A percentile compares a stretch with the other conserved stretches of the same genome.
phyloP scores from a whole-genome alignment of 2,113 vertebrate species.

The Pipra filicauda region DNA sequence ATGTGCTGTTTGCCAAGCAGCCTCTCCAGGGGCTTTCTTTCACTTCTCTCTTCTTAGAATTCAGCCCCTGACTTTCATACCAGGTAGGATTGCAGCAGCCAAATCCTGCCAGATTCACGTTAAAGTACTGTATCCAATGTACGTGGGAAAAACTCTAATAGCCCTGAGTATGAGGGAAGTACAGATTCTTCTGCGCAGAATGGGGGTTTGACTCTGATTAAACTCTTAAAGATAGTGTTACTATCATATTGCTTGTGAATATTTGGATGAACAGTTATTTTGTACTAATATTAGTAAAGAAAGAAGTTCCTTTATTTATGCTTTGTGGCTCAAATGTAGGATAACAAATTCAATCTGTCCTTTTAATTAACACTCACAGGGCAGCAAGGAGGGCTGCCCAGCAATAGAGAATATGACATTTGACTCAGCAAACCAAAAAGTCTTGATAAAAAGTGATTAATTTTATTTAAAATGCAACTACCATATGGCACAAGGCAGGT shows the following conservation, averaged over 20 bases:
- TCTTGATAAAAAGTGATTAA: conserved; percentile 19
- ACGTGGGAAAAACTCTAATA: not conserved
- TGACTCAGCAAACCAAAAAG: conserved; percentile 15
- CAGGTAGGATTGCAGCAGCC: not conserved
- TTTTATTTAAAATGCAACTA: conserved; percentile 33
- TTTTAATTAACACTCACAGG: not conserved
- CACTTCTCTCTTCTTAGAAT: conserved; percentile 20
- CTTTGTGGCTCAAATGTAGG: not conserved
- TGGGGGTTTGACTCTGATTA: not conserved
- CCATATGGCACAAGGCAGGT: not conserved
- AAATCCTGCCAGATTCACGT: not conserved
- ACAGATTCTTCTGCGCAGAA: not conserved
- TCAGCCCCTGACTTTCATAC: not conserved
- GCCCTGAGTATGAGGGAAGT: not conserved
- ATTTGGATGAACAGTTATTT: not conserved
- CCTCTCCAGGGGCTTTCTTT: conserved; percentile 10
- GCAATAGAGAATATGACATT: conserved; percentile 14
- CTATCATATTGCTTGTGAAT: not conserved
- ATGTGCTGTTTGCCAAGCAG: not conserved
- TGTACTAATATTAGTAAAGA: not conserved
- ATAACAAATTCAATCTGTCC: not conserved
- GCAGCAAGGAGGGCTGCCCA: not conserved
- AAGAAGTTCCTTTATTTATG: not conserved
- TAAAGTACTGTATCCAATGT: not conserved
- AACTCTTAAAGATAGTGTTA: not conserved